A percentile compares a stretch with the other conserved stretches of the same genome.
phyloP scores from a whole-genome alignment of 2,888 invertebrate species.

The Athalia rosae region DNA sequence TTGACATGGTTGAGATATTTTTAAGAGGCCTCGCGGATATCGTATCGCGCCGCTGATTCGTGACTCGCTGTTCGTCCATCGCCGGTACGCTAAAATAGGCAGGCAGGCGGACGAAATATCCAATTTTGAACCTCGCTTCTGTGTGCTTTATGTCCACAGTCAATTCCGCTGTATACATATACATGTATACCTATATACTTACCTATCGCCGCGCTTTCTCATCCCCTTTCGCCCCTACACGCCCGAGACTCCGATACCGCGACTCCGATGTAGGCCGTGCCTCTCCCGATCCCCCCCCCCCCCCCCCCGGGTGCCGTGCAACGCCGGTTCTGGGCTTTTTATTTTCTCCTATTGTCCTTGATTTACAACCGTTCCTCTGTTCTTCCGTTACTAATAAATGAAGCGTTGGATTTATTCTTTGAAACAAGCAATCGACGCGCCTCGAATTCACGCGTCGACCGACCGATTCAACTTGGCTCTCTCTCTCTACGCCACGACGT shows the following conservation, averaged over 20 bases:
- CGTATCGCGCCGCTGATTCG: not conserved
- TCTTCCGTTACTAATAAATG: constrained; percentile 60
- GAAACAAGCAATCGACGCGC: constrained; percentile 28
- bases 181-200: not conserved
- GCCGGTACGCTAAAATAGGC: constrained; percentile 27
- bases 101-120: constrained; percentile 29
- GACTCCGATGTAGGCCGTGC: constrained; percentile 51
- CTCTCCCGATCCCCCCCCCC: constrained; percentile 30
- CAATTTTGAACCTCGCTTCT: constrained; percentile 36
- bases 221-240: not conserved
- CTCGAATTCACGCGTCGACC: not conserved
- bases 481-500: no score
- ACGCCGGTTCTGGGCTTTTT: constrained; percentile 45
- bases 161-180: constrained; percentile 17
- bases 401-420: constrained; percentile 52
- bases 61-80: constrained; percentile 12
- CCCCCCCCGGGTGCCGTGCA: constrained; percentile 21
- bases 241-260: constrained; percentile 46
- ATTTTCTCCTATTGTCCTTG: constrained; percentile 60
- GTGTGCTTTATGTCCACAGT: constrained; percentile 32
- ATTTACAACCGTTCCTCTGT: constrained; percentile 55
- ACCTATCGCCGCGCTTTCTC: not conserved
- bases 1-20: constrained; percentile 35
- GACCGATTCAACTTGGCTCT: no score
- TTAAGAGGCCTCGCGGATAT: constrained; percentile 24